phyloP scores from a whole-genome alignment of 2,113 vertebrate genomes.

The Oceanodroma tethys region DNA sequence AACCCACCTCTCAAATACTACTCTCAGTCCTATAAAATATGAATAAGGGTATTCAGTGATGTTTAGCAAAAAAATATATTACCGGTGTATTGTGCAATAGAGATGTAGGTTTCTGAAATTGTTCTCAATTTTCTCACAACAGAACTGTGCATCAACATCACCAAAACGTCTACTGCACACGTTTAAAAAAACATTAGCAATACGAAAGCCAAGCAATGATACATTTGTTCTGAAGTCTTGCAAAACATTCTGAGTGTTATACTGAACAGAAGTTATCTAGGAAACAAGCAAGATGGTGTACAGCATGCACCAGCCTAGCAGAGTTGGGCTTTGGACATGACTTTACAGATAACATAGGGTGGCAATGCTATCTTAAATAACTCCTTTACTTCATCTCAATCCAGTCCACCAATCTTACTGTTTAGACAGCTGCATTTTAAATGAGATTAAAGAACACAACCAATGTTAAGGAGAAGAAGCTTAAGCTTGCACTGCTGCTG shows the following conservation, averaged over 20 bases:
- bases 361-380: neutral
- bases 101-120: neutral
- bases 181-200: neutral
- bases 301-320: neutral
- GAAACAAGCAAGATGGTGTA: neutral
- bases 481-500: neutral
- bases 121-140: too few relatives aligned
- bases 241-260: neutral
- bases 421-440: slow-evolving; percentile 4
- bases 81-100: neutral
- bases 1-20: neutral
- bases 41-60: slow-evolving; percentile 39
- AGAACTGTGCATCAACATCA: neutral
- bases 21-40: slow-evolving; percentile 12
- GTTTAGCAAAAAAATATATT: neutral
- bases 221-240: neutral
- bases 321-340: neutral
- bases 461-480: neutral
- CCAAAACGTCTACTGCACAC: neutral
- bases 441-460: neutral
- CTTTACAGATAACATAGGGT: neutral
- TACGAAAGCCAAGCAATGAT: neutral
- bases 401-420: neutral
- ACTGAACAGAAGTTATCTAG: neutral
- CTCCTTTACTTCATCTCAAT: neutral